A percentile compares a stretch with the other conserved stretches of the same genome.
These are phyloP conservation scores for Melanocharis versteri DNA, from an alignment of 2,113 vertebrate species.

Conservation along the genomic window DNA sequence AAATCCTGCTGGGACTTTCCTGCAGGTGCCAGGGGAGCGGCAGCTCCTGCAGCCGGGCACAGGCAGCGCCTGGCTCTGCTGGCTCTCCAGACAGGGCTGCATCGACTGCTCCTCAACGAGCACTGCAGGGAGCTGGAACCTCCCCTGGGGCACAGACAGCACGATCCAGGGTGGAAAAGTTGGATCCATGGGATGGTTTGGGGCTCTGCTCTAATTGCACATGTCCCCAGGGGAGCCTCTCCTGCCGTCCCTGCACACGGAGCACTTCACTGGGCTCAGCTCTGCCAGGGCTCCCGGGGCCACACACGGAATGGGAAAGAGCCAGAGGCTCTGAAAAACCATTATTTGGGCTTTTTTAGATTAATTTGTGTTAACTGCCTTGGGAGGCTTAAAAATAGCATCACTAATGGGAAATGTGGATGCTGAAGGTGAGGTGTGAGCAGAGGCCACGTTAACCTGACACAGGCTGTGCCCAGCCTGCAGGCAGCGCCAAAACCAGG, in stretches of 20 bases:
- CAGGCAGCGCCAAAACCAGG: background rate
- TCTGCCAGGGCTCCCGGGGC: background rate
- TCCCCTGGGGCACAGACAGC: background rate
- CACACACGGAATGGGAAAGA: background rate
- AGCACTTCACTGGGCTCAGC: background rate
- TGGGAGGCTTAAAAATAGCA: conserved; percentile 34
- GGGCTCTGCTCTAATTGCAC: background rate
- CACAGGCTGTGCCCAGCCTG: background rate
- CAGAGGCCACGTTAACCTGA: background rate
- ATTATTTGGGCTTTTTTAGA: background rate
- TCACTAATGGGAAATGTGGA: background rate
- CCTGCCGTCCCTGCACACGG: rapidly evolving
- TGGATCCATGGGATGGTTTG: background rate
- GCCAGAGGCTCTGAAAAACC: background rate
- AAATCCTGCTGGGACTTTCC: background rate
- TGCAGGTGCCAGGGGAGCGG: background rate
- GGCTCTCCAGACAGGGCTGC: background rate
- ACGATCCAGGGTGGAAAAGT: rapidly evolving
- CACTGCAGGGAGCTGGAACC: background rate
- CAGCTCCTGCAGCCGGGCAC: background rate
- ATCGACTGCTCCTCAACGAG: rapidly evolving
- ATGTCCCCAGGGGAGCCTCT: background rate
- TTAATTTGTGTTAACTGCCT: conserved; percentile 33
- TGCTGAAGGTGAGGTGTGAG: background rate
- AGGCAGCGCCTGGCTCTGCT: rapidly evolving